These are phyloP conservation scores for Odontamblyopus lacepedii DNA, from an alignment of 2,797 vertebrate genomes.

Conservation along the genomic window DNA sequence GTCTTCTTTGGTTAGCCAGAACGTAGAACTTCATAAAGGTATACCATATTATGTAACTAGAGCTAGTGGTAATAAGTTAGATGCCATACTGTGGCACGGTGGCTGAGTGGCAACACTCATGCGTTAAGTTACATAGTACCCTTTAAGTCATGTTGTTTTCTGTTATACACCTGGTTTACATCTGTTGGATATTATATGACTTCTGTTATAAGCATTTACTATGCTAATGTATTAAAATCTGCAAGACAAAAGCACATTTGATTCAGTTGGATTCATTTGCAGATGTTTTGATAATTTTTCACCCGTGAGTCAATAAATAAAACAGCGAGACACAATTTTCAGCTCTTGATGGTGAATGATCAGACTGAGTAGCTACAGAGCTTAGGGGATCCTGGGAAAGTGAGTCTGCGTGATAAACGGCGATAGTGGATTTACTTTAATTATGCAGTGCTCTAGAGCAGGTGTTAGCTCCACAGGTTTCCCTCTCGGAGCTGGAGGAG, in stretches of 20 bases:
- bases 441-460: constrained; percentile 66
- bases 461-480: constrained; percentile 71
- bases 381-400: constrained; percentile 62
- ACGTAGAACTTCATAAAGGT: not conserved
- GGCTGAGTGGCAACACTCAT: no score
- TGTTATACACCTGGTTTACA: not conserved
- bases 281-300: constrained; percentile 12
- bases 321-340: constrained; percentile 34
- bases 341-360: constrained; percentile 39
- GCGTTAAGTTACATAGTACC: no score
- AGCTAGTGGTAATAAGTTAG: no score
- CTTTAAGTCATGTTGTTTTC: no score
- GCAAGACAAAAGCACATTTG: not conserved
- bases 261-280: not conserved
- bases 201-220: not conserved
- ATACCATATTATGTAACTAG: no score
- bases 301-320: constrained; percentile 29
- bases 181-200: not conserved
- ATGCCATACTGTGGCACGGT: no score
- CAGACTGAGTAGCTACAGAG: constrained; percentile 9
- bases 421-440: constrained; percentile 63
- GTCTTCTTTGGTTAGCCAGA: not conserved
- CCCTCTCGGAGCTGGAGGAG: constrained; percentile 54
- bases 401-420: constrained; percentile 56
- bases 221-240: not conserved